A percentile compares a stretch with the other conserved stretches of the same genome.
phyloP scores from a whole-genome alignment of 1,140 invertebrate species.

The Heterodera schachtii region DNA sequence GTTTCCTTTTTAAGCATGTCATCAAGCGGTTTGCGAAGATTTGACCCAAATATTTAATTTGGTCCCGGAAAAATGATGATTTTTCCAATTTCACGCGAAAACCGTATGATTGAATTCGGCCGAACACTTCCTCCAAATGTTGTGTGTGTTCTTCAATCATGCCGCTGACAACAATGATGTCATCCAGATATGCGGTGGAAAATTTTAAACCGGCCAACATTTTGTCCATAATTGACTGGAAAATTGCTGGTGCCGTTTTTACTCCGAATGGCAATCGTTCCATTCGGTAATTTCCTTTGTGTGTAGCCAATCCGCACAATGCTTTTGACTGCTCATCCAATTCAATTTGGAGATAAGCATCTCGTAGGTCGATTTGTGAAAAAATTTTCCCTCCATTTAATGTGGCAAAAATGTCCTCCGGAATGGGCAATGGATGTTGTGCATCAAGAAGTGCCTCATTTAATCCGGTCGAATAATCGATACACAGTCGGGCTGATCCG shows the following conservation, averaged over 20 bases:
- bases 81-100: slow-evolving; percentile 4
- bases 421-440: slow-evolving; percentile 53
- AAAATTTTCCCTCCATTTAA: slow-evolving; percentile 54
- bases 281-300: slow-evolving; percentile 22
- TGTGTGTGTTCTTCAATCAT: too few relatives aligned
- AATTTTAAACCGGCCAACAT: too few relatives aligned
- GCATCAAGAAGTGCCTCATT: slow-evolving; percentile 49
- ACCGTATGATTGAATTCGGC: not conserved
- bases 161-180: too few relatives aligned
- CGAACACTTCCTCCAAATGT: slow-evolving; percentile 63
- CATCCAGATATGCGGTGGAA: too few relatives aligned
- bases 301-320: slow-evolving; percentile 15
- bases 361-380: slow-evolving; percentile 57
- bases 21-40: slow-evolving; percentile 26
- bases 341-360: slow-evolving; percentile 42
- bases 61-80: slow-evolving; percentile 67
- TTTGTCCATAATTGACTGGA: too few relatives aligned
- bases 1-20: slow-evolving; percentile 19
- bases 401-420: slow-evolving; percentile 56
- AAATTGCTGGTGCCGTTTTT: slow-evolving; percentile 14
- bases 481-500: slow-evolving; percentile 13
- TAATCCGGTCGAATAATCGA: slow-evolving; percentile 45
- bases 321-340: slow-evolving; percentile 34
- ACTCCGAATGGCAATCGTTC: slow-evolving; percentile 21
- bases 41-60: slow-evolving; percentile 65